phyloP scores from a whole-genome alignment of 2,888 invertebrate species.

The Strigamia maritima region DNA sequence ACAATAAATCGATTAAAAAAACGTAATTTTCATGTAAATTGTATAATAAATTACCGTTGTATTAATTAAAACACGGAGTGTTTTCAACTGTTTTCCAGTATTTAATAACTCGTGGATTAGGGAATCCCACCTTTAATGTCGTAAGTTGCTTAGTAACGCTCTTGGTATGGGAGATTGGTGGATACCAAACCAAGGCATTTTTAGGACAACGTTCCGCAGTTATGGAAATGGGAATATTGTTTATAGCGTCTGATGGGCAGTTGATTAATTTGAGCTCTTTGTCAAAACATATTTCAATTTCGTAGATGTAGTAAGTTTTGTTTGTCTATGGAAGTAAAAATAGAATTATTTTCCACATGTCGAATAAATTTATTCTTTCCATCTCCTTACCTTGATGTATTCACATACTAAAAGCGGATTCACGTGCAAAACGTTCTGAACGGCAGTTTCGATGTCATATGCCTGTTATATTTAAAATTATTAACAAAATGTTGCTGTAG shows the following conservation, averaged over 20 bases:
- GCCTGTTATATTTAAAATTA: background rate
- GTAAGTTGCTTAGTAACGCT: background rate
- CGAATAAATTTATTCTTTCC: too few relatives aligned
- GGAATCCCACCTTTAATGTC: background rate
- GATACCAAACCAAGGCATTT: constrained; percentile 37
- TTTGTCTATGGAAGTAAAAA: constrained; percentile 52
- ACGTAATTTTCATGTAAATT: background rate
- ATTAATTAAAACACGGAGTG: background rate
- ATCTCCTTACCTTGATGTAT: constrained; percentile 22
- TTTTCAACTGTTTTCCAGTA: background rate
- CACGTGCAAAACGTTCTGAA: background rate
- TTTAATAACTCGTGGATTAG: background rate
- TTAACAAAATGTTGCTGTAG: too few relatives aligned
- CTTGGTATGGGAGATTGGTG: constrained; percentile 35
- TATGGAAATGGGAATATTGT: background rate
- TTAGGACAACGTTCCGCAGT: constrained; percentile 35
- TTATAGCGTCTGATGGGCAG: constrained; percentile 53
- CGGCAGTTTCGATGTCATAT: background rate
- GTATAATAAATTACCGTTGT: background rate
- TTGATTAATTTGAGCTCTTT: constrained; percentile 63
- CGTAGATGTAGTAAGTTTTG: constrained; percentile 62
- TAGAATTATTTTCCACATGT: background rate
- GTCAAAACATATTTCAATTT: constrained; percentile 71
- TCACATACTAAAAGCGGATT: constrained; percentile 2
- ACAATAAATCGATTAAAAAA: background rate